A percentile compares a stretch with the other conserved stretches of the same genome.
Evolutionary conservation across 1,140 invertebrate species (phyloP).

Genomic region (Cardiocondyla obscurior): DNA sequence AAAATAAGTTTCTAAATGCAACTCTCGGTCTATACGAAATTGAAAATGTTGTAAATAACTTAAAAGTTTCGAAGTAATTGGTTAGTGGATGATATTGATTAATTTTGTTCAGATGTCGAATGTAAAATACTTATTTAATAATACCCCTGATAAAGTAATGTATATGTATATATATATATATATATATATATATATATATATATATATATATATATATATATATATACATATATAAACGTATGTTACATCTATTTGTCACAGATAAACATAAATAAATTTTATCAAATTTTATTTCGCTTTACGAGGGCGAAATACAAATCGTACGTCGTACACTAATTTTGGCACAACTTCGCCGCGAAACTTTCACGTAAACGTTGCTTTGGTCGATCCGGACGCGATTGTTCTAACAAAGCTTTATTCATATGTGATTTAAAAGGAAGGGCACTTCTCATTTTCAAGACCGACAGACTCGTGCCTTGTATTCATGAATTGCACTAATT

Average conservation of each 20-base stretch:
- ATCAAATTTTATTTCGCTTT: not conserved
- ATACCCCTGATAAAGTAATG: constrained; percentile 70
- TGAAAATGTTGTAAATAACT: not conserved
- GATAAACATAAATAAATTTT: constrained; percentile 57
- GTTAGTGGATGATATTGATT: not conserved
- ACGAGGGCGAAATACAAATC: not conserved
- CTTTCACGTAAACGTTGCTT: constrained; percentile 14
- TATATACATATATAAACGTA: constrained; percentile 66
- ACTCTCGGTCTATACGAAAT: not conserved
- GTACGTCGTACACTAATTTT: not conserved
- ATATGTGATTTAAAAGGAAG: constrained; percentile 14
- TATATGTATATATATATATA: no score
- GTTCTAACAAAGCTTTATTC: constrained; percentile 30
- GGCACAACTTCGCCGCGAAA: constrained; percentile 9
- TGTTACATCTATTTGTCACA: constrained; percentile 66
- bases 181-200: no score
- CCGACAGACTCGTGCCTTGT: not conserved
- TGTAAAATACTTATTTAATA: constrained; percentile 74
- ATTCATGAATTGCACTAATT: constrained; percentile 53
- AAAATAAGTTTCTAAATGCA: not conserved
- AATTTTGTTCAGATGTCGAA: not conserved
- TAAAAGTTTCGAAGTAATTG: not conserved
- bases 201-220: no score
- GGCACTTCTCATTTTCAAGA: not conserved
- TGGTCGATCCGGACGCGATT: constrained; percentile 9